Conservation (phyloP, 2,888 invertebrate species). For the Sphecodes monilicornis region DNA sequence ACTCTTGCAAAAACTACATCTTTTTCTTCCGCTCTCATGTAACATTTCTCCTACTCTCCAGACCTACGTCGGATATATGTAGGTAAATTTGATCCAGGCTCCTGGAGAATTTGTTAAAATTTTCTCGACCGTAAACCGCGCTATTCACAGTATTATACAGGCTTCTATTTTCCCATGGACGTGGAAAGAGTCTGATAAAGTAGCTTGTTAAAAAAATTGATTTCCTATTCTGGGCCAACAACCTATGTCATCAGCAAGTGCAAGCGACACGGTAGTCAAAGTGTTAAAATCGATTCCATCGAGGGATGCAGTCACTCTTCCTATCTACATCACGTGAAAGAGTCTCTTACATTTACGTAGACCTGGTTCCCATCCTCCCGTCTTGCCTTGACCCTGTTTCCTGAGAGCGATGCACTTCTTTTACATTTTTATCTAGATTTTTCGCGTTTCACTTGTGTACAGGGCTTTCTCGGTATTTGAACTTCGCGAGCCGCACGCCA, state of each 20-base stretch:
- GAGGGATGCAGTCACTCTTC: constrained; percentile 28
- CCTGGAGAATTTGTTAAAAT: background rate
- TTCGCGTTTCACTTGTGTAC: constrained; percentile 21
- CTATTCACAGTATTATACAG: background rate
- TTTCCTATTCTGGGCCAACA: background rate
- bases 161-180: background rate
- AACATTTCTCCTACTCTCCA: too few species aligned
- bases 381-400: constrained; percentile 55
- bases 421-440: constrained; percentile 29
- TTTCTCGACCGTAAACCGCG: background rate
- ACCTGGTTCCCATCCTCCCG: constrained; percentile 49
- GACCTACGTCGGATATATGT: too few species aligned
- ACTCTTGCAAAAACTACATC: too few species aligned
- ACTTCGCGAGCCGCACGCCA: background rate
- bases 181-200: background rate
- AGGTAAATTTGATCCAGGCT: background rate
- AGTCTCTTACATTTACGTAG: constrained; percentile 35
- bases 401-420: constrained; percentile 23
- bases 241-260: background rate
- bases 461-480: background rate
- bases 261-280: background rate
- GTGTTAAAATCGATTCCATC: constrained; percentile 40
- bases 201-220: background rate
- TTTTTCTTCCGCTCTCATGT: too few species aligned
- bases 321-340: constrained; percentile 34